Evolutionary conservation across 2,113 vertebrate genomes (phyloP).

Genomic region (Syngnathus typhle): DNA sequence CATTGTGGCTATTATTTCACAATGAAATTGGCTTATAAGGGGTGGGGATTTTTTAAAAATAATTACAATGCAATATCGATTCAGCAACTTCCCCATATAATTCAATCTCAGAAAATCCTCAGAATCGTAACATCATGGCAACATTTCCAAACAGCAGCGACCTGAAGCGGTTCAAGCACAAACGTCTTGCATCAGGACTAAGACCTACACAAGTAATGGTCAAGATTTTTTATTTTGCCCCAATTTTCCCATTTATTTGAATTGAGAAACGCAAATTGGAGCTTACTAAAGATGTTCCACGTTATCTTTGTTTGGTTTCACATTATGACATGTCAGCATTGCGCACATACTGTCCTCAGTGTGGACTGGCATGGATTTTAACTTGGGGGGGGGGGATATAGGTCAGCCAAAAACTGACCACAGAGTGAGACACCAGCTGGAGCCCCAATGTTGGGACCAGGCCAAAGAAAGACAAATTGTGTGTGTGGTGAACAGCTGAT

Average conservation of each 20-base stretch:
- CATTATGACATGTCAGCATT: slow-evolving; percentile 50
- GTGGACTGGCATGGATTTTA: slow-evolving; percentile 43
- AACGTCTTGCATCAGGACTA: no score
- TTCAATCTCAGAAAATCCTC: no score
- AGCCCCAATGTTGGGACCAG: slow-evolving; percentile 45
- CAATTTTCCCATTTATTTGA: slow-evolving; percentile 10
- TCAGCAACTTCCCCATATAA: no score
- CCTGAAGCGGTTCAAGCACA: no score
- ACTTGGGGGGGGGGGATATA: slow-evolving; percentile 37
- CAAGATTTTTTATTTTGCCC: no score
- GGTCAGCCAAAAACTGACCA: slow-evolving; percentile 65
- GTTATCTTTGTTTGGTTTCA: slow-evolving; percentile 29
- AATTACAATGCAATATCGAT: no score
- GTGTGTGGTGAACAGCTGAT: slow-evolving; percentile 21
- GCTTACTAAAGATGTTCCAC: slow-evolving; percentile 13
- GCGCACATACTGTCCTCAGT: slow-evolving; percentile 64
- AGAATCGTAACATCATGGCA: no score
- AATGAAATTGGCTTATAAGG: no score
- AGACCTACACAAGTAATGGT: no score
- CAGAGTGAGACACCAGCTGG: slow-evolving; percentile 52
- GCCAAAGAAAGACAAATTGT: slow-evolving; percentile 26
- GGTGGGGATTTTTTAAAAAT: no score
- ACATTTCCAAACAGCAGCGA: no score
- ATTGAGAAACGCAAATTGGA: background rate
- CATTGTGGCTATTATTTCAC: no score